A percentile compares a stretch with the other conserved stretches of the same genome.
phyloP scores from a whole-genome alignment of 2,888 invertebrate genomes.

The Drosophila cognata region DNA sequence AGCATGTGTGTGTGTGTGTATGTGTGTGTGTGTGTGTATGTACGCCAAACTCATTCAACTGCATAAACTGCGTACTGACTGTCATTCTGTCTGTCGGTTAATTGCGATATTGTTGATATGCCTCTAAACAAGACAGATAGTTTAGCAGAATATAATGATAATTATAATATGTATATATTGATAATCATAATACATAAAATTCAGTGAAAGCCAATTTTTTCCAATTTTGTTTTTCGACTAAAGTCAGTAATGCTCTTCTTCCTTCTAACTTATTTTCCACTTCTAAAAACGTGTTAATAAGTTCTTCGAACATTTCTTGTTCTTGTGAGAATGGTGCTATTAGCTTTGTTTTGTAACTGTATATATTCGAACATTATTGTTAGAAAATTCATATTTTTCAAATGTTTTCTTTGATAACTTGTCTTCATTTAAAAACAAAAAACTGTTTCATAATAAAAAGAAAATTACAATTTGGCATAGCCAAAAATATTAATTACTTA shows the following conservation, averaged over 20 bases:
- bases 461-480: not conserved
- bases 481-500: not conserved
- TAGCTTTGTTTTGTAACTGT: not conserved
- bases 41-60: not conserved
- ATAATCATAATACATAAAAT: not conserved
- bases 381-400: not conserved
- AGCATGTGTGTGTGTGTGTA: not conserved
- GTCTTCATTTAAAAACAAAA: not conserved
- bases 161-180: not conserved
- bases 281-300: not conserved
- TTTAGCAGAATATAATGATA: not conserved
- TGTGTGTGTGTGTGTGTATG: not conserved
- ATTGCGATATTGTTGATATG: not conserved
- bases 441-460: not conserved
- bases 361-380: not conserved
- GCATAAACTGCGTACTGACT: not conserved
- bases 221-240: no score
- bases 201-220: no score
- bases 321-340: not conserved
- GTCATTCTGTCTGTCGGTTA: not conserved
- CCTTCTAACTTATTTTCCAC: no score
- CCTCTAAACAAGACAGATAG: not conserved
- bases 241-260: not conserved
- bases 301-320: not conserved
- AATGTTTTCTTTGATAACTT: not conserved